A percentile compares a stretch with the other conserved stretches of the same genome.
These are phyloP conservation scores for Tetropium fuscum DNA, from an alignment of 2,888 invertebrate genomes.

Conservation along the genomic window DNA sequence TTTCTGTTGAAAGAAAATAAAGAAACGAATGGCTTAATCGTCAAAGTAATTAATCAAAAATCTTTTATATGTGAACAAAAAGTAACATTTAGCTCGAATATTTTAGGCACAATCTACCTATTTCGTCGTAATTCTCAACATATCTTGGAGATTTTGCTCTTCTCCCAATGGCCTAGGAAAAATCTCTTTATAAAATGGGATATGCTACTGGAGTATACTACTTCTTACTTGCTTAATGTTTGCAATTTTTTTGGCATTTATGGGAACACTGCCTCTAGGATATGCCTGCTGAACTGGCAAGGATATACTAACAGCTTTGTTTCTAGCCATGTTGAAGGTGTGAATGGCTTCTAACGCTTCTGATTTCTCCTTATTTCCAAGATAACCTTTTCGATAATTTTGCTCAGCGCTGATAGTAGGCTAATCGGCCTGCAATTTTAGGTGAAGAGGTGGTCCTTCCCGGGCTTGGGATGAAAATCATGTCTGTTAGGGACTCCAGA, in stretches of 20 bases:
- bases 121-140: neutral
- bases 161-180: neutral
- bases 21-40: neutral
- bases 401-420: no score
- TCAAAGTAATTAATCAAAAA: neutral
- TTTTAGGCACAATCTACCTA: no score
- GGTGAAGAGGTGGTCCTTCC: no score
- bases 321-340: constrained; percentile 11
- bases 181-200: constrained; percentile 11
- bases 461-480: no score
- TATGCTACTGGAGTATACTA: constrained; percentile 7
- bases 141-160: constrained; percentile 7
- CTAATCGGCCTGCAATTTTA: no score
- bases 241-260: constrained; percentile 17
- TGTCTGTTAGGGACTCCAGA: no score
- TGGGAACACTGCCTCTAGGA: constrained; percentile 10
- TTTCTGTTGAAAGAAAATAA: neutral
- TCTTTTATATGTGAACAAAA: neutral
- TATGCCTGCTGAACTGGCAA: constrained; percentile 9
- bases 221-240: constrained; percentile 7
- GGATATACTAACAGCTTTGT: constrained; percentile 4
- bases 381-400: no score
- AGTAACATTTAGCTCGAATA: no score
- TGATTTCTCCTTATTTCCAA: no score
- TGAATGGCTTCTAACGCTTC: no score